These are phyloP conservation scores for Trissoscelio sp. DNA, from an alignment of 2,888 invertebrate genomes.

Conservation along the genomic window DNA sequence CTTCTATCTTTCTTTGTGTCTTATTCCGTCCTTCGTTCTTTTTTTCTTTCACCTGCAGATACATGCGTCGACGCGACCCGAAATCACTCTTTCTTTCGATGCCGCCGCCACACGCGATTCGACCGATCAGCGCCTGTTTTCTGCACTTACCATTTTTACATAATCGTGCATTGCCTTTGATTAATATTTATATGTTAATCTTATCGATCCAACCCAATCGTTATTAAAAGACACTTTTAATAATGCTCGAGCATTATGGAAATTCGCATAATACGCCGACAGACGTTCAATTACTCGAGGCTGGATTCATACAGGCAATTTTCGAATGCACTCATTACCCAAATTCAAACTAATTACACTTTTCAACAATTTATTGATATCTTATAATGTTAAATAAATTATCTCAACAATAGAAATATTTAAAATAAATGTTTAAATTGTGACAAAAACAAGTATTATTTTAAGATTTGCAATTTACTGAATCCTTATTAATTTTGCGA, in stretches of 20 bases:
- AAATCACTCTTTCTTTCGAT: constrained; percentile 69
- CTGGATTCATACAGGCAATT: constrained; percentile 1
- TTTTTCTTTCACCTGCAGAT: constrained; percentile 60
- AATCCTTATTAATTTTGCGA: too few relatives aligned
- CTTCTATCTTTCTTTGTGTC: constrained; percentile 65
- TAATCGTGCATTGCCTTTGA: constrained; percentile 76
- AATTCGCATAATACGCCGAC: constrained; percentile 58
- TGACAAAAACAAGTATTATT: too few relatives aligned
- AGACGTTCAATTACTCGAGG: constrained; percentile 59
- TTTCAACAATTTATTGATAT: too few relatives aligned
- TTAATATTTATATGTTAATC: constrained; percentile 77
- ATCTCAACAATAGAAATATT: too few relatives aligned
- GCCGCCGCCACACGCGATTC: constrained; percentile 63
- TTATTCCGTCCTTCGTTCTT: constrained; percentile 54
- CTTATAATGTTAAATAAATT: too few relatives aligned
- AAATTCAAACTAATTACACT: not conserved
- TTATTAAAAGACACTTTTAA: constrained; percentile 70
- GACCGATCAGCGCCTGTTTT: constrained; percentile 58
- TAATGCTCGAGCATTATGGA: constrained; percentile 75
- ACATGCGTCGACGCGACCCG: constrained; percentile 66
- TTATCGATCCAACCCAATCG: constrained; percentile 62
- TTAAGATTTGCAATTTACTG: too few relatives aligned
- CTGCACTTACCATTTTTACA: constrained; percentile 77
- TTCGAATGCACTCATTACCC: not conserved
- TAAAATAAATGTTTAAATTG: too few relatives aligned